Conservation (phyloP, 1,140 invertebrate species). For the Druon quercuslanigerum region DNA sequence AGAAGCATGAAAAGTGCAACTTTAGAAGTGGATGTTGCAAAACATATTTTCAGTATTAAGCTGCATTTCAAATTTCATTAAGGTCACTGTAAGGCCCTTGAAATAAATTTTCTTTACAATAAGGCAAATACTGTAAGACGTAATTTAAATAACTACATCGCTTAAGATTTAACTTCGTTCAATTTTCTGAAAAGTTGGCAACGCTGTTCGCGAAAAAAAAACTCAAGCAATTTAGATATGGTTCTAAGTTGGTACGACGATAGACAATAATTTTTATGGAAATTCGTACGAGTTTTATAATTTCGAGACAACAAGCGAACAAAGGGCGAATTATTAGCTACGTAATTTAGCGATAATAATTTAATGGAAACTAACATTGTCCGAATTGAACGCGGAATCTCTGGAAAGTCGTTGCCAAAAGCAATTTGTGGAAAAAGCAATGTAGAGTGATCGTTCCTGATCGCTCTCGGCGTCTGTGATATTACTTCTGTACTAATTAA, state of each 20-base stretch:
- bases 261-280: conserved; percentile 19
- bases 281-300: conserved; percentile 36
- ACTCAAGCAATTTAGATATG: conserved; percentile 45
- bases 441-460: conserved; percentile 51
- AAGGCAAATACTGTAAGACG: too few species aligned
- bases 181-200: too few species aligned
- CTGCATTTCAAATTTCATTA: too few species aligned
- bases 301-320: conserved; percentile 37
- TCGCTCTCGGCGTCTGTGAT: conserved; percentile 70
- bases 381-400: conserved; percentile 57
- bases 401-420: conserved; percentile 46
- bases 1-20: too few species aligned
- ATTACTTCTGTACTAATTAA: conserved; percentile 74
- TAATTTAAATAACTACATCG: too few species aligned
- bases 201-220: conserved; percentile 1
- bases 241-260: conserved; percentile 43
- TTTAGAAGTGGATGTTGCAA: too few species aligned
- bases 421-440: conserved; percentile 57
- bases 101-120: too few species aligned
- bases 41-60: too few species aligned
- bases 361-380: conserved; percentile 66
- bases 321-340: conserved; percentile 35
- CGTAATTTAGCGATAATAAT: conserved; percentile 58
- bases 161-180: too few species aligned
- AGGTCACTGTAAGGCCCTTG: too few species aligned